These are phyloP conservation scores for Anguilla pacifica DNA, from an alignment of 2,797 vertebrate species.

Conservation along the genomic window DNA sequence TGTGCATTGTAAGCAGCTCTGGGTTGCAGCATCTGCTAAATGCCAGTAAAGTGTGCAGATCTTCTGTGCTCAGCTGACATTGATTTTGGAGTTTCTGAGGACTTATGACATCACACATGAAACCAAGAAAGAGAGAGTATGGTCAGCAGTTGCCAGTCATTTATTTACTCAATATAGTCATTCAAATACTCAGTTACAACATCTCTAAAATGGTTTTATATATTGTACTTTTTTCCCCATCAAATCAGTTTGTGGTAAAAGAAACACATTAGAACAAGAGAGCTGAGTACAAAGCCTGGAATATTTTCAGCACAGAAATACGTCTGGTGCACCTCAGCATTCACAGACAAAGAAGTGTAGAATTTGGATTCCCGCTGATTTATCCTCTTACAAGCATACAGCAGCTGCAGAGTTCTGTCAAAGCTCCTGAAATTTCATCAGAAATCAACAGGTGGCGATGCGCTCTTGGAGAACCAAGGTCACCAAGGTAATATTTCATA, in stretches of 20 bases:
- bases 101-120: not conserved
- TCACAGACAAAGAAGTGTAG: not conserved
- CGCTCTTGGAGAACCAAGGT: not conserved
- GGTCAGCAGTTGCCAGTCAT: conserved; percentile 51
- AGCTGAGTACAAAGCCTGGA: not conserved
- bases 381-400: not conserved
- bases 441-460: not conserved
- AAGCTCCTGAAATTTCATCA: not conserved
- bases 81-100: not conserved
- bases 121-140: not conserved
- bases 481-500: not conserved
- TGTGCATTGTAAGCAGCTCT: not conserved
- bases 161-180: conserved; percentile 73
- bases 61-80: no score
- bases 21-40: not conserved
- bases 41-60: not conserved
- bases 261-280: not conserved
- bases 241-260: conserved; percentile 35
- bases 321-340: not conserved
- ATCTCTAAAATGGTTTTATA: conserved; percentile 74
- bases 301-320: not conserved
- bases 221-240: conserved; percentile 33
- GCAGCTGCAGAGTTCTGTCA: not conserved
- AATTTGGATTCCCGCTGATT: not conserved
- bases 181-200: conserved; percentile 72